Evolutionary conservation across 1,140 invertebrate genomes (phyloP).

Genomic region (Ladona fulva): DNA sequence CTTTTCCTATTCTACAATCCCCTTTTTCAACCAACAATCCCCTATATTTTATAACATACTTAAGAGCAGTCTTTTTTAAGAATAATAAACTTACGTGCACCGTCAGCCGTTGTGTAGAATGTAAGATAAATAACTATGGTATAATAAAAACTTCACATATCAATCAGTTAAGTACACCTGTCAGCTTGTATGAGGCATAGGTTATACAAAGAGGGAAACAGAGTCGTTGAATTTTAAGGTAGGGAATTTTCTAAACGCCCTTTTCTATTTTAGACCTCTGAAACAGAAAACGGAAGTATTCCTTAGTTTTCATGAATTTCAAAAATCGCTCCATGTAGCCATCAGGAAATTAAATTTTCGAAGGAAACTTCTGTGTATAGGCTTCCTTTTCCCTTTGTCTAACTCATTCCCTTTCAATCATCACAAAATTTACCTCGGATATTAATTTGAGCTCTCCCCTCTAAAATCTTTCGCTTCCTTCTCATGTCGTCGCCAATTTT

Average conservation of each 20-base stretch:
- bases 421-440: too few species aligned
- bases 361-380: not conserved
- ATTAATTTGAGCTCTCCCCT: too few species aligned
- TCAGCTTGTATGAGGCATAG: not conserved
- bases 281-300: not conserved
- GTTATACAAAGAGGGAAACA: not conserved
- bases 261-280: not conserved
- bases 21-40: not conserved
- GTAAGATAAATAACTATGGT: not conserved
- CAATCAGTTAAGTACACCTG: not conserved
- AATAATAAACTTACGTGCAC: slow-evolving; percentile 1
- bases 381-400: too few species aligned
- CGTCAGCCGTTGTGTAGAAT: not conserved
- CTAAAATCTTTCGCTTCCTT: too few species aligned
- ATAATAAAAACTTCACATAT: slow-evolving; percentile 4
- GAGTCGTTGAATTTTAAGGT: too few species aligned
- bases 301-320: not conserved
- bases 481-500: too few species aligned
- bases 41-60: not conserved
- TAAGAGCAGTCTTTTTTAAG: not conserved
- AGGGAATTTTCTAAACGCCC: not conserved
- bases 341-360: not conserved
- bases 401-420: too few species aligned
- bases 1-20: not conserved
- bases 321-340: not conserved